Evolutionary conservation across 1,140 invertebrate genomes (phyloP), one percentile per base, ranked within the genome.

Genomic region (Ceratina japonica): DNA sequence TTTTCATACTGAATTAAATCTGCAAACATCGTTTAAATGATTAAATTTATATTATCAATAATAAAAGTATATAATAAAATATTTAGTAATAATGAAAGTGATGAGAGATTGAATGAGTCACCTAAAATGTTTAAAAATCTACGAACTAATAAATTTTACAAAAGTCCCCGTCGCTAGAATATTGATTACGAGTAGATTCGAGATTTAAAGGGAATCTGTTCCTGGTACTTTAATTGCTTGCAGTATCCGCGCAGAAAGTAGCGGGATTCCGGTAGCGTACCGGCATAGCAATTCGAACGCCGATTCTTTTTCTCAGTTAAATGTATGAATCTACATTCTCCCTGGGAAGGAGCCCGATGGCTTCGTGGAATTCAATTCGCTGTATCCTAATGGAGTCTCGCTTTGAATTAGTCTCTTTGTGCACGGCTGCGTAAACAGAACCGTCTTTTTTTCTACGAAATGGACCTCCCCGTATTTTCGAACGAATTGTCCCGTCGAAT

Each of bases 381-480:
- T 10, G 24, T 20, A 15, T 52, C 16, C 65, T 16, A 52, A 12
- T 31, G 20, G 16, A 66, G 73, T 75, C 56, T 58, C 63, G 12
- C 54, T 58, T 51, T 49, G 22, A 68, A 37, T 58, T 75, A 49
- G 20, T 75, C 54, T 44, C 52, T 15, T 24, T 68, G 64, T 59
- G 52, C 24, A 31, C 52, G 51, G 2, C 18, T 59, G 63, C 64
- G 22, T 75, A 68, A 75, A 68, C 63, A 68, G 74, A 68, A 75
- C 49, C 27, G 37, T 27, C 64, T 49, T 8, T 31, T 58, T 65
- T 22, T 20, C 20, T 16, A 22, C 12, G 3, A 24, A 59, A 75
- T 44, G n/a, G 44, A 22, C 51, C 7, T 8, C 27, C 20, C 3
- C 18, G 13, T 22, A 27, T 37, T 18, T 56, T 44, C 12, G 2